Evolutionary conservation across 2,888 invertebrate genomes (phyloP).

Genomic region (Rotaria macrura): DNA sequence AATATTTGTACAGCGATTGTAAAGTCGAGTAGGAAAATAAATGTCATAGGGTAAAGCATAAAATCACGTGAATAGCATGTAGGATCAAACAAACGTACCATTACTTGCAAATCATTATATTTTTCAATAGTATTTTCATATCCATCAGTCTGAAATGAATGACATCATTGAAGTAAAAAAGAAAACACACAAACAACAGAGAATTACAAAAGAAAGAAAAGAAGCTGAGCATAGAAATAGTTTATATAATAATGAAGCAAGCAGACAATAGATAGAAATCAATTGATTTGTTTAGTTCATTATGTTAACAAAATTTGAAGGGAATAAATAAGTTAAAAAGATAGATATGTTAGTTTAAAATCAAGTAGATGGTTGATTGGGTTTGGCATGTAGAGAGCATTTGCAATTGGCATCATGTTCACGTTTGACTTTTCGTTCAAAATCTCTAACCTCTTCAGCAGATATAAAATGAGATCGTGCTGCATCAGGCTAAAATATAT

Average conservation of each 20-base stretch:
- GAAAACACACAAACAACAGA: not conserved
- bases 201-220: not conserved
- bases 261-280: too few species aligned
- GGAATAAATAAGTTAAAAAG: not conserved
- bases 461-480: not conserved
- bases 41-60: not conserved
- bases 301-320: not conserved
- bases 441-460: not conserved
- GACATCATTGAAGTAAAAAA: not conserved
- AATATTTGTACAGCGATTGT: too few species aligned
- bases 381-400: not conserved
- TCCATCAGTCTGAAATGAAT: not conserved
- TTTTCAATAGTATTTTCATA: not conserved
- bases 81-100: not conserved
- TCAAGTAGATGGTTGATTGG: not conserved
- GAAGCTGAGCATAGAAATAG: too few species aligned
- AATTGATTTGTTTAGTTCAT: not conserved
- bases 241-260: too few species aligned
- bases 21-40: too few species aligned
- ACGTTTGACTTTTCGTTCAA: not conserved
- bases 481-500: not conserved
- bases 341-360: not conserved
- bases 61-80: not conserved
- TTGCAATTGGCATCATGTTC: slow-evolving; percentile 4
- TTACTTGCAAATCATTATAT: not conserved